Percentiles rank a stretch among this genome's conserved stretches.
These are phyloP conservation scores for Hydropsyche betteni DNA, from an alignment of 2,888 invertebrate genomes.

Conservation along the genomic window DNA sequence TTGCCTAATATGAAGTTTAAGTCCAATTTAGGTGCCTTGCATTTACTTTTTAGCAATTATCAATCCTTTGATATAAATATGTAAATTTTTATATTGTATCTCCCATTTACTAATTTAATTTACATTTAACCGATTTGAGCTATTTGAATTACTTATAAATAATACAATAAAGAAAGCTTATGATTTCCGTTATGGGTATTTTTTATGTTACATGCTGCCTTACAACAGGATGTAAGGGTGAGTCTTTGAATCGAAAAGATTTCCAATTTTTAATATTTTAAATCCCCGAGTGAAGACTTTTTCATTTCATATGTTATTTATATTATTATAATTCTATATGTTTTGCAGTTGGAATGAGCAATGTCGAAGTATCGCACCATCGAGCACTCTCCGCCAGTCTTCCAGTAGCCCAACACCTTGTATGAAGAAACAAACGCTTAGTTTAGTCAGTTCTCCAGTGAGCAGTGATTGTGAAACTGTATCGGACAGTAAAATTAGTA, in stretches of 20 bases:
- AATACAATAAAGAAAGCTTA: conserved; percentile 24
- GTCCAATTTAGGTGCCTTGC: too few species aligned
- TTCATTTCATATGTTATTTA: too few species aligned
- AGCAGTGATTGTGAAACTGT: conserved; percentile 31
- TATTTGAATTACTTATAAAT: too few species aligned
- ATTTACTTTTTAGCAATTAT: too few species aligned
- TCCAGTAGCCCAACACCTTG: conserved; percentile 39
- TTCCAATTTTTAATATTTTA: not conserved
- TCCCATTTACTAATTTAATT: too few species aligned
- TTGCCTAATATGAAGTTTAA: too few species aligned
- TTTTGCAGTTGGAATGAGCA: conserved; percentile 66
- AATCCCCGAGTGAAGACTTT: too few species aligned
- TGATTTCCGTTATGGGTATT: conserved; percentile 61
- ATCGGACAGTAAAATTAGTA: conserved; percentile 34
- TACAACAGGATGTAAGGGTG: conserved; percentile 65
- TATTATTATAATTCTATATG: not conserved
- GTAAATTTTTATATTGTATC: too few species aligned
- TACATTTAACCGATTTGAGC: too few species aligned
- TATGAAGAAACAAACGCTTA: conserved; percentile 36
- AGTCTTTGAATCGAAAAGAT: conserved; percentile 52
- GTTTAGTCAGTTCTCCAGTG: conserved; percentile 36
- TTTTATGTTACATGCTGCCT: conserved; percentile 67
- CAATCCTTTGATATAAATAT: too few species aligned
- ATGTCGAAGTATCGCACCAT: conserved; percentile 60
- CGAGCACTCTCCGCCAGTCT: conserved; percentile 43